These are phyloP conservation scores for Temnothorax unifasciatus DNA, from an alignment of 2,888 invertebrate genomes.

Conservation along the genomic window DNA sequence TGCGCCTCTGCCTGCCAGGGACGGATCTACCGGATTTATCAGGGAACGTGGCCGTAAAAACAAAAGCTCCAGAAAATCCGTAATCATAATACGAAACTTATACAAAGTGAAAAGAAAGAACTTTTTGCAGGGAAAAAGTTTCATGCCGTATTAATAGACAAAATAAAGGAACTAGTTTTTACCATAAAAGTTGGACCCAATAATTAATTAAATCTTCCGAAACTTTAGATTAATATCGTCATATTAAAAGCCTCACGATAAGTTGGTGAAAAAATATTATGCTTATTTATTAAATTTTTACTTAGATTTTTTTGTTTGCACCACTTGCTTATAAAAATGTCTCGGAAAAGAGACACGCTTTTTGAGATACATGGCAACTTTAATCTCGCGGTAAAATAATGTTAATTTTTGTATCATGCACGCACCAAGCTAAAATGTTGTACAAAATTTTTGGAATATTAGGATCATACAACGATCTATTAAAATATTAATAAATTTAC, in stretches of 20 bases:
- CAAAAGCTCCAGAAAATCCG: not conserved
- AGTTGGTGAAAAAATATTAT: not conserved
- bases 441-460: not conserved
- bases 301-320: not conserved
- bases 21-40: conserved; percentile 25
- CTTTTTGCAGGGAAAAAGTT: not conserved
- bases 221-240: not conserved
- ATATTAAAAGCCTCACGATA: not conserved
- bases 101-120: not conserved
- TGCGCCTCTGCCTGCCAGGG: conserved; percentile 42
- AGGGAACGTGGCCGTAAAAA: not conserved
- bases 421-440: not conserved
- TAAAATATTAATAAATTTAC: conserved; percentile 4
- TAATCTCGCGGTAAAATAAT: not conserved
- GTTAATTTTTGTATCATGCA: not conserved
- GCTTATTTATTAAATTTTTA: not conserved
- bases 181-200: not conserved
- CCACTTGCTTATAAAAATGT: not conserved
- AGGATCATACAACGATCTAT: not conserved
- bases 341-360: not conserved
- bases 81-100: not conserved
- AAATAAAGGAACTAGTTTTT: not conserved
- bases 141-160: not conserved
- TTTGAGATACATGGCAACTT: not conserved
- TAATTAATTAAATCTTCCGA: not conserved